These are phyloP conservation scores for Drosophila neocordata DNA, from an alignment of 1,140 invertebrate species.

Conservation along the genomic window DNA sequence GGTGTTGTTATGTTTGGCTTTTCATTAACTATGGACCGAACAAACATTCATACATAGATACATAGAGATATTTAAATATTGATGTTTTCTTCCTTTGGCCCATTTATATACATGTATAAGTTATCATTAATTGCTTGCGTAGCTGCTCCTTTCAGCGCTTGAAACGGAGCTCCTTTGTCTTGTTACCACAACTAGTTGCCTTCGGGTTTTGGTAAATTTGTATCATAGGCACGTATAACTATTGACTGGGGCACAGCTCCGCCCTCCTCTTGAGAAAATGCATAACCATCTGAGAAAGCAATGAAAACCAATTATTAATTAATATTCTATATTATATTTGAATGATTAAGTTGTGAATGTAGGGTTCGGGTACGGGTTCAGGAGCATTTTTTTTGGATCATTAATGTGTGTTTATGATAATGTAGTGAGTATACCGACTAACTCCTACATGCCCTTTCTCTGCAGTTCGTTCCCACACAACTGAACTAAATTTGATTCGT, in stretches of 20 bases:
- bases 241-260: constrained; percentile 96
- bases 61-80: constrained; percentile 22
- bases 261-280: constrained; percentile 99
- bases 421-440: constrained; percentile 1
- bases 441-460: constrained; percentile 37
- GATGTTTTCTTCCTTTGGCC: constrained; percentile 1
- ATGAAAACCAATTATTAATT: not conserved
- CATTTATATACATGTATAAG: constrained; percentile 12
- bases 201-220: constrained; percentile 91
- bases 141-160: not conserved
- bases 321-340: not conserved
- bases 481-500: not conserved
- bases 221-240: constrained; percentile 96
- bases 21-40: constrained; percentile 8
- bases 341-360: not conserved
- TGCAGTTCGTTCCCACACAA: constrained; percentile 12
- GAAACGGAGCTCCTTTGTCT: not conserved
- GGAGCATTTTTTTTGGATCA: not conserved
- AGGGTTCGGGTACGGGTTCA: not conserved
- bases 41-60: constrained; percentile 2
- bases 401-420: constrained; percentile 1
- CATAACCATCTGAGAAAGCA: constrained; percentile 93
- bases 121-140: constrained; percentile 16
- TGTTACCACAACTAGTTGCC: constrained; percentile 82
- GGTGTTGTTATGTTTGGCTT: constrained; percentile 44